Evolutionary conservation across 2,113 vertebrate genomes (phyloP), one percentile per base, ranked within the genome.

Genomic region (Neodontobutis hainanensis): DNA sequence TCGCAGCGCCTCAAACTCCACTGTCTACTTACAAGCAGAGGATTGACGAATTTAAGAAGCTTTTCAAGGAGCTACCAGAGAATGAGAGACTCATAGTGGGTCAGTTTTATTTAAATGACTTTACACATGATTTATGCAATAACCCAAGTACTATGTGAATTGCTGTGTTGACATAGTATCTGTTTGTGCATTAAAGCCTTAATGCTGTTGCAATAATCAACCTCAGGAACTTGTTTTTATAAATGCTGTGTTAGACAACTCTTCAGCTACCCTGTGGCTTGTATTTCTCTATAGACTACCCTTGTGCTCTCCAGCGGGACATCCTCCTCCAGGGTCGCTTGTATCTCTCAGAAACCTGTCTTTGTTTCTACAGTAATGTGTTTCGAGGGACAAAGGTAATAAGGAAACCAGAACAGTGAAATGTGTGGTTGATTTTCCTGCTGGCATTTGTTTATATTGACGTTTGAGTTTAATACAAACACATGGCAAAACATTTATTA

Each of bases 321-420:
- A 96, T 99, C 80, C 91, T 98, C 82, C 92, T 97, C 43, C 96
- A 97, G 74, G 97, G 97, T 74, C 92, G 94, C 49, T 74, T 98
- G n/a, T 99, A 95, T 84, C 92, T 98, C 74, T 93, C 96, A 51
- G 93, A 97, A 88, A 96, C 94, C 82, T 95, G 92, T 91, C 86
- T 99, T 43, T 97, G 95, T 90, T 98, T 98, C 92, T 92, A 98
- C 92, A 97, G 96, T 92, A 95, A 95, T 81, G 95, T 98, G 76
- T 98, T 99, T 84, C 85, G 96, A 90, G 94, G 95, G 68, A 97
- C 96, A 8, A 94, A 94, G 82, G 95, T 96, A 92, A 95, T 85
- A 36, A 45, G 9, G 6, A 49, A 12, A 8, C n/a, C 15, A 34
- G 40, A 16, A 40, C 16, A 14, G 12, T 34, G 8, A 7, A 6